These are phyloP conservation scores for Cyphomyrmex costatus DNA, from an alignment of 1,140 invertebrate genomes.

Conservation along the genomic window DNA sequence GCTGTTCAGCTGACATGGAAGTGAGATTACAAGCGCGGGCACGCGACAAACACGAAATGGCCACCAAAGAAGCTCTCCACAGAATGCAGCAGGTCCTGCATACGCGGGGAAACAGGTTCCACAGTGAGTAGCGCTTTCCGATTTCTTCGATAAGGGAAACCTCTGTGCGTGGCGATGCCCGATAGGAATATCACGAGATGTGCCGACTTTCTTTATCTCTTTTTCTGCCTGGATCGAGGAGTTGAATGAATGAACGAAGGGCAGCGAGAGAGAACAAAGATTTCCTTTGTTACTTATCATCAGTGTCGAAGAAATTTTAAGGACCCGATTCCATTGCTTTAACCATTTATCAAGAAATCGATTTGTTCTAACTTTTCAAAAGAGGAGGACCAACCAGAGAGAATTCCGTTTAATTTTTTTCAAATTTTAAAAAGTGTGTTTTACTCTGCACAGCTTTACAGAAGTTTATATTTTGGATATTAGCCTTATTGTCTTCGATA, in stretches of 20 bases:
- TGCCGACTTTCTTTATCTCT: background rate
- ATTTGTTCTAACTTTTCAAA: no score
- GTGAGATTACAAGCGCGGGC: slow-evolving; percentile 83
- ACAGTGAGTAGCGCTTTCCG: slow-evolving; percentile 80
- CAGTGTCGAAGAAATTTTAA: slow-evolving; percentile 10
- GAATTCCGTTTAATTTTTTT: no score
- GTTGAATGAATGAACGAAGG: background rate
- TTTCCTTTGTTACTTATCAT: background rate
- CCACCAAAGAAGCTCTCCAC: slow-evolving; percentile 83
- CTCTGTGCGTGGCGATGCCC: background rate
- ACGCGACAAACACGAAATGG: slow-evolving; percentile 85
- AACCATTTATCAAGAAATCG: no score
- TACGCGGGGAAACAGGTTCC: slow-evolving; percentile 82
- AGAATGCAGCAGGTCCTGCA: slow-evolving; percentile 82
- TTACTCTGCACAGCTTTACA: no score
- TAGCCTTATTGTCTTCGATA: background rate
- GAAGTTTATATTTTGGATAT: background rate
- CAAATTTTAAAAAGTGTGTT: no score
- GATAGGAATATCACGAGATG: background rate
- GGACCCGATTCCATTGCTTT: no score
- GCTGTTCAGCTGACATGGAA: slow-evolving; percentile 86
- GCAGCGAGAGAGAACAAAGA: slow-evolving; percentile 2
- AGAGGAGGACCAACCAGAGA: no score
- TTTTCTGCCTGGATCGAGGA: background rate
- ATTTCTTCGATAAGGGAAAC: slow-evolving; percentile 50